Conservation (phyloP, 1,140 invertebrate genomes). For the Euwallacea fornicatus region DNA sequence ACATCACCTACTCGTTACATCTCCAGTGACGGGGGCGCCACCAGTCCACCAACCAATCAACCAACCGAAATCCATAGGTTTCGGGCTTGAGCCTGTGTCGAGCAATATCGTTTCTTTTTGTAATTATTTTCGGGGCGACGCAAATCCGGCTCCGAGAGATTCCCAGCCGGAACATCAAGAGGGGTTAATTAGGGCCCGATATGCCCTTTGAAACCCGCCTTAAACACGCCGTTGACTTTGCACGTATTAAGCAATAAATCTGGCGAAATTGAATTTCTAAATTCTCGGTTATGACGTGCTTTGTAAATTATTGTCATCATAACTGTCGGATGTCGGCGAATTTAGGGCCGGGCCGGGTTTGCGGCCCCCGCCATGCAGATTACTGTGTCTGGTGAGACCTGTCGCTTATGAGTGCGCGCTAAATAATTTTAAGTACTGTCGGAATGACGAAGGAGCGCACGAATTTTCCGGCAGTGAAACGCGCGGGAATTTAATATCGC, state of each 20-base stretch:
- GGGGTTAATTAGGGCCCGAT: constrained; percentile 20
- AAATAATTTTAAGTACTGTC: not conserved
- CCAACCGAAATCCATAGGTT: not conserved
- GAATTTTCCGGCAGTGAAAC: too few relatives aligned
- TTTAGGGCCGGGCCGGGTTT: constrained; percentile 6
- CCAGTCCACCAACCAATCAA: constrained; percentile 1
- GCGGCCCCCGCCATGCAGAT: not conserved
- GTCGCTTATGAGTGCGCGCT: not conserved
- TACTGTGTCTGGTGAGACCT: not conserved
- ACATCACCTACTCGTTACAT: too few relatives aligned
- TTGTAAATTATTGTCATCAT: constrained; percentile 33
- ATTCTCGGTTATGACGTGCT: constrained; percentile 30
- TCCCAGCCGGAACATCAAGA: not conserved
- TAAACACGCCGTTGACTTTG: constrained; percentile 30
- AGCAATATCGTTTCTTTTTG: not conserved
- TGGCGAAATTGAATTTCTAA: constrained; percentile 34
- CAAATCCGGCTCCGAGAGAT: constrained; percentile 8
- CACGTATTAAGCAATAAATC: constrained; percentile 32
- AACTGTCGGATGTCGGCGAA: constrained; percentile 24
- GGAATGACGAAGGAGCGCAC: too few relatives aligned
- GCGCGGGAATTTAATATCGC: too few relatives aligned
- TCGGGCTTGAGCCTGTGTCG: not conserved
- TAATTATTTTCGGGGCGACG: constrained; percentile 6
- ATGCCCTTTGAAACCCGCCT: constrained; percentile 23
- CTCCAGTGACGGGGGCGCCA: not conserved